phyloP scores from a whole-genome alignment of 2,113 vertebrate genomes.

The Garra rufa region DNA sequence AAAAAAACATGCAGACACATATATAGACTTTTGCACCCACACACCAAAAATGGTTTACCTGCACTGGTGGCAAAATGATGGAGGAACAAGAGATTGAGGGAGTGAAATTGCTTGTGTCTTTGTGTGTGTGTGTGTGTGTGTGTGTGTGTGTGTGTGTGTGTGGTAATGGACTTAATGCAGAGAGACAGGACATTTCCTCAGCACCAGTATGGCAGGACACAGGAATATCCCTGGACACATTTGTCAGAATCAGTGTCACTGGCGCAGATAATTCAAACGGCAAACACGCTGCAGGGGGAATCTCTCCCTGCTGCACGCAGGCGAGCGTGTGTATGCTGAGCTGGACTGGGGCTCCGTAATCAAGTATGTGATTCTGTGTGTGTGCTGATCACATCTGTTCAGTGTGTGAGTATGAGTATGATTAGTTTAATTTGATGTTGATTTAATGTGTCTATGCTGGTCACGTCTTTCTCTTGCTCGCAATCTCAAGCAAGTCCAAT shows the following conservation, averaged over 20 bases:
- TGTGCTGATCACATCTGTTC: neutral
- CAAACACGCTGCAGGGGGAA: slow-evolving; percentile 61
- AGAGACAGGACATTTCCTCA: slow-evolving; percentile 55
- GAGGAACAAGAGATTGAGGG: neutral
- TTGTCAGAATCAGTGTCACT: slow-evolving; percentile 66
- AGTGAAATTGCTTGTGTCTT: neutral
- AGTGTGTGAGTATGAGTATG: neutral
- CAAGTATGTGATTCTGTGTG: neutral
- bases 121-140: slow-evolving; percentile 19
- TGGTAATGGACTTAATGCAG: slow-evolving; percentile 44
- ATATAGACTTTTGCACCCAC: slow-evolving; percentile 1
- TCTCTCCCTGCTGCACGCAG: slow-evolving; percentile 26
- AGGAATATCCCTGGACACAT: slow-evolving; percentile 58
- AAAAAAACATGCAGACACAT: neutral
- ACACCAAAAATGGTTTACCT: slow-evolving; percentile 27
- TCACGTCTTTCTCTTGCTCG: slow-evolving; percentile 11
- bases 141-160: slow-evolving; percentile 32
- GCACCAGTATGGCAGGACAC: slow-evolving; percentile 37
- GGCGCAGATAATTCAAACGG: slow-evolving; percentile 64
- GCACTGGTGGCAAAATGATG: slow-evolving; percentile 15
- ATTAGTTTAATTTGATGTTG: slow-evolving; percentile 4
- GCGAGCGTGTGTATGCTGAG: neutral
- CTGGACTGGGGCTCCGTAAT: neutral
- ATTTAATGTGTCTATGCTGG: slow-evolving; percentile 20
- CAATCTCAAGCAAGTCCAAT: slow-evolving; percentile 8